These are phyloP conservation scores for Prolemur simus DNA, from an alignment of 2,113 vertebrate species.

Conservation along the genomic window DNA sequence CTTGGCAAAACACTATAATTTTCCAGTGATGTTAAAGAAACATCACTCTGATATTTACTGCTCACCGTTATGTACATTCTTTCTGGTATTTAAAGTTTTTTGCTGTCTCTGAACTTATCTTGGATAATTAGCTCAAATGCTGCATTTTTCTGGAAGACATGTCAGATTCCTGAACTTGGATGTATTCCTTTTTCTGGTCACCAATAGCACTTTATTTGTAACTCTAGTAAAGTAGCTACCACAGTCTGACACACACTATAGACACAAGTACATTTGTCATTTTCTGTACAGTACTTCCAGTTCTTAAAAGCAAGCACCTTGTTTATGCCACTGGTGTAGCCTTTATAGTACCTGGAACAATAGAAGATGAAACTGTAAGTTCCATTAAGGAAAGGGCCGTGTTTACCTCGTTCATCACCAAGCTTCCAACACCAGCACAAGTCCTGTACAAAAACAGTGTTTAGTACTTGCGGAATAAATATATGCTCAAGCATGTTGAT, in stretches of 20 bases:
- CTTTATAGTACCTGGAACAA: background rate
- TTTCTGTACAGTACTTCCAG: background rate
- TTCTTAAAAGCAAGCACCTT: background rate
- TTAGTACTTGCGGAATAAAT: background rate
- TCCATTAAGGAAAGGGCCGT: background rate
- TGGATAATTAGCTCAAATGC: background rate
- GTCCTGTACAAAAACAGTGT: background rate
- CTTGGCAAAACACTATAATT: background rate
- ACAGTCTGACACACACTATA: background rate
- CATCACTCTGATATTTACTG: background rate
- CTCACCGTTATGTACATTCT: background rate
- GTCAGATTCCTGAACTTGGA: background rate
- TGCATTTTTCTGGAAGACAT: background rate
- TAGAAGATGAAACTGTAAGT: fast-evolving
- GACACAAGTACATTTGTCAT: background rate
- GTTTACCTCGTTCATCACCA: background rate
- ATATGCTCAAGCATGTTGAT: background rate
- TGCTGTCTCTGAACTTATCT: background rate
- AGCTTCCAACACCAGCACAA: background rate
- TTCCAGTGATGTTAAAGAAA: background rate
- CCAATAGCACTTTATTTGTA: background rate
- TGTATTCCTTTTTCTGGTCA: background rate
- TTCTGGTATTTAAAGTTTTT: background rate
- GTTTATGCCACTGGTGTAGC: background rate
- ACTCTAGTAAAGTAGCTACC: background rate